A percentile compares a stretch with the other conserved stretches of the same genome.
Conservation (phyloP, 2,888 invertebrate genomes). For the Seira musarum region DNA sequence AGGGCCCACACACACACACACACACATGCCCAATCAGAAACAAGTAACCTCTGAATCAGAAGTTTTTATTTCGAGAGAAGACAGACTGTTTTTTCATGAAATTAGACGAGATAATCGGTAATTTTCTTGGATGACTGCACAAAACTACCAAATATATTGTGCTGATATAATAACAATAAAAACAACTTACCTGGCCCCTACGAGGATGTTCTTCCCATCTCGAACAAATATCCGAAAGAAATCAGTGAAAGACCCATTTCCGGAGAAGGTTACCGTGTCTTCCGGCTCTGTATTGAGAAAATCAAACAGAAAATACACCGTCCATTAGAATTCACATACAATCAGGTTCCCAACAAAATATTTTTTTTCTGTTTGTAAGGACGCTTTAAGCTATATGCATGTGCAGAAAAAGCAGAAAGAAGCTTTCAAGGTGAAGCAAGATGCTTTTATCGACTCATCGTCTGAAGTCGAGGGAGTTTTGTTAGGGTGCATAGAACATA, state of each 20-base stretch:
- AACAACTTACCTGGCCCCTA: conserved; percentile 65
- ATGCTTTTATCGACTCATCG: no score
- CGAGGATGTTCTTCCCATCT: conserved; percentile 68
- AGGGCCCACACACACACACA: no score
- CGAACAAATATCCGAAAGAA: conserved; percentile 69
- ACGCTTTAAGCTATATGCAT: no score
- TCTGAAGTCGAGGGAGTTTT: no score
- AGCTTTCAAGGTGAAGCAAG: no score
- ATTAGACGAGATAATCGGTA: conserved; percentile 43
- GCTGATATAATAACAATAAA: neutral
- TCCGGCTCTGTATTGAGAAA: conserved; percentile 64
- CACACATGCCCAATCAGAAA: no score
- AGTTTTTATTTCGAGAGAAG: conserved; percentile 16
- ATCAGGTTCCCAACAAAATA: neutral
- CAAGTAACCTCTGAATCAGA: no score
- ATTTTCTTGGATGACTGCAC: conserved; percentile 30
- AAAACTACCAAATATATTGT: neutral
- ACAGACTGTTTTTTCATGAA: conserved; percentile 1
- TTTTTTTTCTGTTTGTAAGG: no score
- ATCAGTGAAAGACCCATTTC: conserved; percentile 68
- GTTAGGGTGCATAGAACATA: conserved; percentile 27
- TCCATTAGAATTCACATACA: conserved; percentile 26
- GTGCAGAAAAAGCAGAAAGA: no score
- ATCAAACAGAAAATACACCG: conserved; percentile 40
- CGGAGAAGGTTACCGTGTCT: conserved; percentile 68